Conservation (phyloP, 2,888 invertebrate genomes). For the Kryphioiulus occultus region DNA sequence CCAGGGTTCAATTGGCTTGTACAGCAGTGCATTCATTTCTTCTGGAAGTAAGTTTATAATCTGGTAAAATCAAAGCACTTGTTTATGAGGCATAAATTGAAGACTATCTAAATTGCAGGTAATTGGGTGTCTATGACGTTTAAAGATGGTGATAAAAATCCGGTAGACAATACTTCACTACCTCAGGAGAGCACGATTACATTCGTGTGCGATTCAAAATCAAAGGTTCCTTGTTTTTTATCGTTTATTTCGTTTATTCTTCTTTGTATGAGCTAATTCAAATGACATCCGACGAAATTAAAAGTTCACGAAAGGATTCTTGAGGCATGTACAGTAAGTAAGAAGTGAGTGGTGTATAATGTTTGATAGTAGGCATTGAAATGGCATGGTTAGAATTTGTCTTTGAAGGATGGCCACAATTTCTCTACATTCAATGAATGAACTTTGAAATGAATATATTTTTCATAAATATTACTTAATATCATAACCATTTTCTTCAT, state of each 20-base stretch:
- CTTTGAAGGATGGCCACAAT: no score
- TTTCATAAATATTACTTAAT: no score
- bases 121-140: constrained; percentile 22
- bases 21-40: not conserved
- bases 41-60: not conserved
- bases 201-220: constrained; percentile 13
- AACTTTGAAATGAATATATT: no score
- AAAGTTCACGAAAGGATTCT: no score
- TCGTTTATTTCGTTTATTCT: not conserved
- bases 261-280: no score
- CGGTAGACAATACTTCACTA: not conserved
- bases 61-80: not conserved
- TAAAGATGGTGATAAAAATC: not conserved
- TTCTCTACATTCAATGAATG: no score
- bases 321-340: no score
- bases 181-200: not conserved
- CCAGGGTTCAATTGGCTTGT: not conserved
- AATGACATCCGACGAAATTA: not conserved
- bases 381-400: no score
- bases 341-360: no score
- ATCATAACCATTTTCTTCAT: no score
- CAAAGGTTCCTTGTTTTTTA: constrained; percentile 1
- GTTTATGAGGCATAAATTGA: not conserved
- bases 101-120: not conserved
- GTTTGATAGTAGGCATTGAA: no score